Percentiles rank a stretch among this genome's conserved stretches.
phyloP scores from a whole-genome alignment of 2,888 invertebrate species.

The Mongoloraphidia duomilia region DNA sequence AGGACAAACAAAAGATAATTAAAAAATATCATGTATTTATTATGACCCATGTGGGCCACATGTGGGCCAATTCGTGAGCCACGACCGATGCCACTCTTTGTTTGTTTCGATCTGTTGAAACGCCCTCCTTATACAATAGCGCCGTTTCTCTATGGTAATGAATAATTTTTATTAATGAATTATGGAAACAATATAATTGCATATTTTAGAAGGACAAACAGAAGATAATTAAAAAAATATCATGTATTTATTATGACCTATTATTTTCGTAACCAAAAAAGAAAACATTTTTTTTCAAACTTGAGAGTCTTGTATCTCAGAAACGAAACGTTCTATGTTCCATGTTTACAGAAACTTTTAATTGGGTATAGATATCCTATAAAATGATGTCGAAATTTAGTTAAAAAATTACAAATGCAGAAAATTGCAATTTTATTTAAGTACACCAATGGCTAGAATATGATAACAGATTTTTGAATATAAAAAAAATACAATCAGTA shows the following conservation, averaged over 20 bases:
- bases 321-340: no score
- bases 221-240: no score
- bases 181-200: background rate
- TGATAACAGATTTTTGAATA: background rate
- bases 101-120: conserved; percentile 40
- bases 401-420: no score
- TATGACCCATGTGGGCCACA: conserved; percentile 36
- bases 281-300: no score
- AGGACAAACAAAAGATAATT: no score
- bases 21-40: no score
- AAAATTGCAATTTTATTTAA: background rate
- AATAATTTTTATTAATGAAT: background rate
- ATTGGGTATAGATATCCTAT: no score
- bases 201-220: no score
- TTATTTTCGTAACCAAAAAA: background rate
- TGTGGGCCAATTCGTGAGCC: conserved; percentile 67
- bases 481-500: background rate
- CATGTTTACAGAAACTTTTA: no score
- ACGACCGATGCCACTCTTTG: conserved; percentile 51
- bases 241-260: background rate
- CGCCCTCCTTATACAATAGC: conserved; percentile 32
- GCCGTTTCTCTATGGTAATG: conserved; percentile 38
- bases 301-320: no score
- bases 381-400: no score
- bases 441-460: background rate